A percentile compares a stretch with the other conserved stretches of the same genome.
Evolutionary conservation across 2,888 invertebrate species (phyloP).

Genomic region (Acanthosepion lycidas): DNA sequence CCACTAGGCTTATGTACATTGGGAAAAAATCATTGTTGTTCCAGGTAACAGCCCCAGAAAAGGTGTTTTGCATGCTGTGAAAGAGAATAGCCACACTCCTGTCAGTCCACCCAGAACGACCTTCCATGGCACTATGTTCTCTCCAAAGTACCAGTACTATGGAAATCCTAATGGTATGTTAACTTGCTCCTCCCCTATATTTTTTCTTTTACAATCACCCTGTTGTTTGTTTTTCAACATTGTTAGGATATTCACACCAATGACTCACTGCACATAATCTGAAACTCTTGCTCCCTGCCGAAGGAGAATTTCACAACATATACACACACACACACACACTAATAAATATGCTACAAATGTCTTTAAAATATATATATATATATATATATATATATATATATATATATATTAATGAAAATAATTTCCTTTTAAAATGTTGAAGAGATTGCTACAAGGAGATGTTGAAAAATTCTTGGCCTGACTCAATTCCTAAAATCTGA

Average conservation of each 20-base stretch:
- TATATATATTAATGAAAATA: no score
- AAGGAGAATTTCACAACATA: no score
- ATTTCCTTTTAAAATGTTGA: no score
- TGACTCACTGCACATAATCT: no score
- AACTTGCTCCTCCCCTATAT: not conserved
- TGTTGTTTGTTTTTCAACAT: not conserved
- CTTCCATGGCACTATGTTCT: slow-evolving; percentile 68
- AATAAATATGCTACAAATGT: no score
- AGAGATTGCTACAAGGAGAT: no score
- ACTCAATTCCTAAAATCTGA: no score
- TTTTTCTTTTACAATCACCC: not conserved
- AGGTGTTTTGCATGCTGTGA: slow-evolving; percentile 50
- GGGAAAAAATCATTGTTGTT: slow-evolving; percentile 33
- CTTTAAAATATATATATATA: no score
- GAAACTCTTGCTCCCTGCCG: no score
- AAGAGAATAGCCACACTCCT: slow-evolving; percentile 57
- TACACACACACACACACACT: no score
- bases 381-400: no score
- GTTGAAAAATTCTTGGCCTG: no score
- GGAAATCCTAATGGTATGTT: slow-evolving; percentile 52
- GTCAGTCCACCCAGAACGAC: slow-evolving; percentile 60
- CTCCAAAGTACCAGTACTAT: slow-evolving; percentile 66
- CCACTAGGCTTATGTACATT: not conserved
- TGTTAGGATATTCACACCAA: not conserved
- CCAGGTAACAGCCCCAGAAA: slow-evolving; percentile 40